Conservation (phyloP, 2,888 invertebrate genomes). For the Dryadula phaetusa region DNA sequence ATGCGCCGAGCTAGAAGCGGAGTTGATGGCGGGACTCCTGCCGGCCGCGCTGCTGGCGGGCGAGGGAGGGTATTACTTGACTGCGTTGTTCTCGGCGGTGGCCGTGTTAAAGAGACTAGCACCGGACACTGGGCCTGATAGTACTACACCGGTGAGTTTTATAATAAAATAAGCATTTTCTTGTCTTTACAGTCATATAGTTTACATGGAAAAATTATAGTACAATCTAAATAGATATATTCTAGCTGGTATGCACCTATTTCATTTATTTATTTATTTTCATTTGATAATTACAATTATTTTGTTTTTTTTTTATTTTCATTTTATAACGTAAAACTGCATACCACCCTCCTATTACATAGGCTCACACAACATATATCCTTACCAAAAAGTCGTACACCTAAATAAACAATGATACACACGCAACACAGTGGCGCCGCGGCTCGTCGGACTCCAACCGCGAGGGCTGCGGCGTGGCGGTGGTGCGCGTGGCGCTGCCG, state of each 20-base stretch:
- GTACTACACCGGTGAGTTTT: slow-evolving; percentile 67
- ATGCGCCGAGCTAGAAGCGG: slow-evolving; percentile 97
- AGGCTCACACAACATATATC: too few species aligned
- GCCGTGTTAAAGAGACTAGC: slow-evolving; percentile 91
- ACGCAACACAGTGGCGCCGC: slow-evolving; percentile 79
- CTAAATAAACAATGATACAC: not conserved
- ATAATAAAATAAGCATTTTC: too few species aligned
- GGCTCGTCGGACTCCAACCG: slow-evolving; percentile 68
- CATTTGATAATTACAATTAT: too few species aligned
- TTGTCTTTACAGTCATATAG: too few species aligned
- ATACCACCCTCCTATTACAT: too few species aligned
- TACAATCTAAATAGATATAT: too few species aligned
- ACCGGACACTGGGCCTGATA: slow-evolving; percentile 69
- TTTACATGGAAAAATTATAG: too few species aligned
- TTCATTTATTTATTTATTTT: too few species aligned
- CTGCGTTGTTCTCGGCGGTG: slow-evolving; percentile 96
- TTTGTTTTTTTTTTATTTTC: too few species aligned
- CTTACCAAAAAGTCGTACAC: too few species aligned
- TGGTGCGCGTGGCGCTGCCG: slow-evolving; percentile 95
- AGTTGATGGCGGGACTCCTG: slow-evolving; percentile 97
- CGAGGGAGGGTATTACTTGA: slow-evolving; percentile 97
- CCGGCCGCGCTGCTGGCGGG: slow-evolving; percentile 96
- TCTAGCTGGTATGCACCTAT: too few species aligned
- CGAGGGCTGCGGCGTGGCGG: slow-evolving; percentile 71
- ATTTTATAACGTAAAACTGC: too few species aligned